Evolutionary conservation across 2,113 vertebrate species (phyloP).

Genomic region (Centropus unirufus): DNA sequence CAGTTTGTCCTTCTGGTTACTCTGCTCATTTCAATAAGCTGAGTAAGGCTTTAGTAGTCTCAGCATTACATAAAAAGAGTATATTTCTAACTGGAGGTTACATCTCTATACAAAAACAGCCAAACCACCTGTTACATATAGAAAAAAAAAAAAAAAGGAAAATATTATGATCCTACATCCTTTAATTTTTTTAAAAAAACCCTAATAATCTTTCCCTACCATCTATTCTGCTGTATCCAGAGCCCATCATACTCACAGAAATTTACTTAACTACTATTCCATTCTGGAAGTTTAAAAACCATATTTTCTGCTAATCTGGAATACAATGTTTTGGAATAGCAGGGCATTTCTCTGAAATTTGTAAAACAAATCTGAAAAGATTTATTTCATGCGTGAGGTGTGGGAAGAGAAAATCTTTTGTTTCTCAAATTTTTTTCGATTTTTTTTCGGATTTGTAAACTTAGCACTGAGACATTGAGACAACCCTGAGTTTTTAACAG

Average conservation of each 20-base stretch:
- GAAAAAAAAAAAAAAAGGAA: not conserved
- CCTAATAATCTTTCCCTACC: not conserved
- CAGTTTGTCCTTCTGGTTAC: not conserved
- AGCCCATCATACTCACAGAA: not conserved
- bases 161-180: not conserved
- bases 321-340: not conserved
- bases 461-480: not conserved
- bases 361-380: not conserved
- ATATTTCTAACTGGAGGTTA: not conserved
- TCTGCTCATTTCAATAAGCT: not conserved
- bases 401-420: not conserved
- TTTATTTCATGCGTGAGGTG: not conserved
- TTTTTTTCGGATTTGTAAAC: not conserved
- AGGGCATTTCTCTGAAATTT: not conserved
- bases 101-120: not conserved
- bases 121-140: not conserved
- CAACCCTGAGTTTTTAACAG: not conserved
- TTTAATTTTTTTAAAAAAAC: not conserved
- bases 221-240: not conserved
- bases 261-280: not conserved
- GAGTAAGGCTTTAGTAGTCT: not conserved
- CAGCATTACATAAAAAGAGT: not conserved
- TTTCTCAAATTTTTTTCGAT: too few relatives aligned
- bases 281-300: not conserved
- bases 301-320: not conserved